phyloP scores from a whole-genome alignment of 2,888 invertebrate genomes.

The Dione vanillae region DNA sequence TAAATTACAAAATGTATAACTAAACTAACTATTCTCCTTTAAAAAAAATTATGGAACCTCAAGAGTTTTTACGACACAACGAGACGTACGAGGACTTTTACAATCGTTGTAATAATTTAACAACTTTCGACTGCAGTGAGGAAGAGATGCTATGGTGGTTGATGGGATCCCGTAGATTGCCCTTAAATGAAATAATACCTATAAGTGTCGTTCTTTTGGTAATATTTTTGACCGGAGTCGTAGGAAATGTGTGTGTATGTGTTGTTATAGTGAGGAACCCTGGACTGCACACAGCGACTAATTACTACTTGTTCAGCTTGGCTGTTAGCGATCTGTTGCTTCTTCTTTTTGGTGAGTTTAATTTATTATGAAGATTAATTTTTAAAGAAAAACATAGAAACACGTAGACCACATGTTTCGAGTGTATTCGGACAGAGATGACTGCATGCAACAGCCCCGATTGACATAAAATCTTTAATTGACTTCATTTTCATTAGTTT shows the following conservation, averaged over 20 bases:
- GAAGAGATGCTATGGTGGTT: conserved; percentile 84
- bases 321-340: conserved; percentile 94
- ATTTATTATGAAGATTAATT: too few relatives aligned
- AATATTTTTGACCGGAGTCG: conserved; percentile 92
- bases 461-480: too few relatives aligned
- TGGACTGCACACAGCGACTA: conserved; percentile 94
- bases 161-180: conserved; percentile 86
- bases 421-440: too few relatives aligned
- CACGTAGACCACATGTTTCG: too few relatives aligned
- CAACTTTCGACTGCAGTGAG: conserved; percentile 84
- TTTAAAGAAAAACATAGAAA: too few relatives aligned
- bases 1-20: neutral
- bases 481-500: too few relatives aligned
- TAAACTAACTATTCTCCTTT: too few relatives aligned
- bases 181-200: conserved; percentile 82
- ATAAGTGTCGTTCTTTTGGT: conserved; percentile 89
- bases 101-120: conserved; percentile 75
- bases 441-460: too few relatives aligned
- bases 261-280: conserved; percentile 92
- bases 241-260: conserved; percentile 94
- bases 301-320: conserved; percentile 95
- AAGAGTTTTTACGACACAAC: conserved; percentile 64
- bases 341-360: conserved; percentile 92
- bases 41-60: conserved; percentile 61
- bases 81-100: conserved; percentile 74